Percentiles rank a stretch among this genome's conserved stretches.
Conservation (phyloP, 2,888 invertebrate species). For the Papilio elwesi region DNA sequence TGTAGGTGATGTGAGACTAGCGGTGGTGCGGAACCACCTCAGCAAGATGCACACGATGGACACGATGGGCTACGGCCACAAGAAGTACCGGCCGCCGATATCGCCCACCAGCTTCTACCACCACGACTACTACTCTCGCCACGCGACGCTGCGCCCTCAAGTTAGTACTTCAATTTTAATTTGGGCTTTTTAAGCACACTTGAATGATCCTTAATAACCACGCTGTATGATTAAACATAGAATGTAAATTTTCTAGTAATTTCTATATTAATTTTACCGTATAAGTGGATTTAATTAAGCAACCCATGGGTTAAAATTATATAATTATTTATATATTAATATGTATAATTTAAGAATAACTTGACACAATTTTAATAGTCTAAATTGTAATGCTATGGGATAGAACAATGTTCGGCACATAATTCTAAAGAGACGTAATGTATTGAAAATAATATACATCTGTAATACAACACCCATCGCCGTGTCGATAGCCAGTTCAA, state of each 20-base stretch:
- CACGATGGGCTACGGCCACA: conserved; percentile 86
- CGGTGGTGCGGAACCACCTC: conserved; percentile 25
- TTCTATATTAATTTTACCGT: too few relatives aligned
- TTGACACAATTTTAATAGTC: too few relatives aligned
- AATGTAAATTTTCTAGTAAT: too few relatives aligned
- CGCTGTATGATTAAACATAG: too few relatives aligned
- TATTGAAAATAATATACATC: not conserved
- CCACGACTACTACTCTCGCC: conserved; percentile 81
- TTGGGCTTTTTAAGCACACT: not conserved
- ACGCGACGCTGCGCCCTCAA: conserved; percentile 80
- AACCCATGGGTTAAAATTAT: too few relatives aligned
- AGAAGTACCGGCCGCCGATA: conserved; percentile 85
- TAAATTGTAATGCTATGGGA: too few relatives aligned
- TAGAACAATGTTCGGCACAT: too few relatives aligned
- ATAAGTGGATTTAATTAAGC: too few relatives aligned
- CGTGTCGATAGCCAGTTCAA: not conserved
- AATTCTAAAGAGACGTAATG: too few relatives aligned
- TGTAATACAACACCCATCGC: not conserved
- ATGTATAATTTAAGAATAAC: too few relatives aligned
- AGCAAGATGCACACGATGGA: conserved; percentile 83
- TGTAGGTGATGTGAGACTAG: conserved; percentile 51
- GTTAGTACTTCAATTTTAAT: conserved; percentile 51
- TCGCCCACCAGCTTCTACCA: conserved; percentile 85
- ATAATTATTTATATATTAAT: too few relatives aligned
- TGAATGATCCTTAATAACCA: too few relatives aligned